Evolutionary conservation across 1,140 invertebrate species (phyloP).

Genomic region (Trinorchestia longiramus): DNA sequence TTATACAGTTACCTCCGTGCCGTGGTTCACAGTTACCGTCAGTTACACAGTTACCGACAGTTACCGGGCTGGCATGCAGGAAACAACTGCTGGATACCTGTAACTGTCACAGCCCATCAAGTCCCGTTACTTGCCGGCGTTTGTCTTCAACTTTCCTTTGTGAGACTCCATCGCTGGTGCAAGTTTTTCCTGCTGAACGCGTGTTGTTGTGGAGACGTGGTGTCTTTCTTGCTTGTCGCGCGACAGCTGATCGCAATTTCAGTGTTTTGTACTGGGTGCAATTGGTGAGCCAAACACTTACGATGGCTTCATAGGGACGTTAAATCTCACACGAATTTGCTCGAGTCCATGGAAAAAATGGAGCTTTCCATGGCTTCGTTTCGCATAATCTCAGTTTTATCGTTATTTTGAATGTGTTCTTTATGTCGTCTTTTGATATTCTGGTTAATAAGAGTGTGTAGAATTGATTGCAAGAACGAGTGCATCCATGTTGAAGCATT

Average conservation of each 20-base stretch:
- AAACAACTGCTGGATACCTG: neutral
- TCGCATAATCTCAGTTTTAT: neutral
- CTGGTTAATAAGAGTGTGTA: neutral
- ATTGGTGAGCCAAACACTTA: neutral
- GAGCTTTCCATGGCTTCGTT: neutral
- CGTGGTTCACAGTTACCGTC: no score
- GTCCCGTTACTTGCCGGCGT: neutral
- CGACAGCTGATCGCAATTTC: neutral
- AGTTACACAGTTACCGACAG: no score
- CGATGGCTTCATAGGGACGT: neutral
- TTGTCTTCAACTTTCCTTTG: conserved; percentile 8
- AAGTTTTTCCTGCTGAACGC: neutral
- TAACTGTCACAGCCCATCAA: neutral
- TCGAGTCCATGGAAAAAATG: neutral
- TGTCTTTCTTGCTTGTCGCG: neutral
- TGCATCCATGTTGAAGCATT: neutral
- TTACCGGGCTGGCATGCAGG: no score
- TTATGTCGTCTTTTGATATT: neutral
- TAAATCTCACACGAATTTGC: neutral
- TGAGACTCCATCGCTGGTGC: neutral
- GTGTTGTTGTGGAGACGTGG: neutral
- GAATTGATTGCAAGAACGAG: no score
- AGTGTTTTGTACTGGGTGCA: neutral
- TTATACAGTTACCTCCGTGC: no score
- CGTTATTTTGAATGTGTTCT: neutral